A percentile compares a stretch with the other conserved stretches of the same genome.
Conservation (phyloP, 2,113 vertebrate species). For the Pardalotus punctatus region DNA sequence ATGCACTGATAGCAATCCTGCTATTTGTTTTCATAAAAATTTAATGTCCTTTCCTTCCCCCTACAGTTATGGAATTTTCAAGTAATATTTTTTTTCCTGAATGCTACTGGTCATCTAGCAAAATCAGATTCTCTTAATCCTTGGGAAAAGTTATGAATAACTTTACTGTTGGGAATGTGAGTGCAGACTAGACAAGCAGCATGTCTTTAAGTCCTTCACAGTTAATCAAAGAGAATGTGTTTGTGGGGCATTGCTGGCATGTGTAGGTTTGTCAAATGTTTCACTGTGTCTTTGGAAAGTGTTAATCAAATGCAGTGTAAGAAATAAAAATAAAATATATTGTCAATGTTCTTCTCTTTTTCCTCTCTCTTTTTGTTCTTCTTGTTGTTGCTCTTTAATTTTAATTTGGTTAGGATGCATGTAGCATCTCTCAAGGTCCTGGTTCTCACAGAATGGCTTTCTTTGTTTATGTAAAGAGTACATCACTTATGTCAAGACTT, state of each 20-base stretch:
- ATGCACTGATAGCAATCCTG: constrained; percentile 57
- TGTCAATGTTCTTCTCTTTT: not conserved
- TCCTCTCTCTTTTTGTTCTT: not conserved
- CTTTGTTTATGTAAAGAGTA: not conserved
- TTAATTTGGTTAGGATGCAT: no score
- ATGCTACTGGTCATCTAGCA: not conserved
- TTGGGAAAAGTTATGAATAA: not conserved
- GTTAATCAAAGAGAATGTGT: not conserved
- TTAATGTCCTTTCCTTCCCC: constrained; percentile 63
- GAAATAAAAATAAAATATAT: not conserved
- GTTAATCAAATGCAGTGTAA: not conserved
- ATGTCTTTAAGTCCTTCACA: not conserved
- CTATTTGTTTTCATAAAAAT: constrained; percentile 75
- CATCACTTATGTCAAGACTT: not conserved
- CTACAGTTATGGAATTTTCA: not conserved
- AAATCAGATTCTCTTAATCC: not conserved
- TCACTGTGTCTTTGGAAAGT: not conserved
- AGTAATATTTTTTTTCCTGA: constrained; percentile 1
- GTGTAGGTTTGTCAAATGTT: not conserved
- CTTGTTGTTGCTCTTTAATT: not conserved
- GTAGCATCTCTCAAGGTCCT: not conserved
- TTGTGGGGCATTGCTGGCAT: not conserved
- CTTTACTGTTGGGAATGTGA: not conserved
- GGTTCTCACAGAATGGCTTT: not conserved
- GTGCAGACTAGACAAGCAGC: not conserved